Base-by-base conservation (phyloP, 2,888 invertebrate genomes). In the Cloeon dipterum region DNA sequence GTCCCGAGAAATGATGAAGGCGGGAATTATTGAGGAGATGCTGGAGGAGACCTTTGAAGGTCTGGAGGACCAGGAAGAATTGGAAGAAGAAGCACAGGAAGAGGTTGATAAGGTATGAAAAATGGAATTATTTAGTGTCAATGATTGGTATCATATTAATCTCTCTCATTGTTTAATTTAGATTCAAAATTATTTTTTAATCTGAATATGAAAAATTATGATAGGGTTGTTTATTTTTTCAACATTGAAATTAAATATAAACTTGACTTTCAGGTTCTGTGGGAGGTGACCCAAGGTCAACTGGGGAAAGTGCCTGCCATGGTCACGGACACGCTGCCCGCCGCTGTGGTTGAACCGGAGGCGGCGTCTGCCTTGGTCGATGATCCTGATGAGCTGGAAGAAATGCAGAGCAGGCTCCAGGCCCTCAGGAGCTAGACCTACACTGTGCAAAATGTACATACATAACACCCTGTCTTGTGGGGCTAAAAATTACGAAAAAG, bases 11-110 rank as follows among this genome's bases (percentile, higher is more conserved):
- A 98, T 98, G 96, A 96, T 91, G 86, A 82, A 75, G 53, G 91
- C 93, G 1, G 96, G 96, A 14, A 94, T 98, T 41, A 88, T 98
- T 37, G 96, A 98, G 55, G 98, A 98, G 60, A 93, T 98, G 94
- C 62, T 98, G 29, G 94, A 96, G 45, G 98, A 98, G 52, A 89
- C 93, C 20, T 78, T 98, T 74, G 89, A 93, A 42, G 66, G 70
- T 4, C 48, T 93, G 43, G 70, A 91, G 48, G 88, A 88, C 53
- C 74, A 82, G 5, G 91, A 93, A 48, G 91, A 93, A 51, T 68
- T 94, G 66, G 98, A 98, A 50, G 93, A 94, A 48, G 88, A 83
- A 46, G 94, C 89, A 4, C 86, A 93, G 56, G 72, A 70, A 43
- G 93, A 94, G 63, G 78, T 91, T 20, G 88, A 89, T 50, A 86